Conservation (phyloP, 2,797 vertebrate species). For the Gymnopithys bicolor region DNA sequence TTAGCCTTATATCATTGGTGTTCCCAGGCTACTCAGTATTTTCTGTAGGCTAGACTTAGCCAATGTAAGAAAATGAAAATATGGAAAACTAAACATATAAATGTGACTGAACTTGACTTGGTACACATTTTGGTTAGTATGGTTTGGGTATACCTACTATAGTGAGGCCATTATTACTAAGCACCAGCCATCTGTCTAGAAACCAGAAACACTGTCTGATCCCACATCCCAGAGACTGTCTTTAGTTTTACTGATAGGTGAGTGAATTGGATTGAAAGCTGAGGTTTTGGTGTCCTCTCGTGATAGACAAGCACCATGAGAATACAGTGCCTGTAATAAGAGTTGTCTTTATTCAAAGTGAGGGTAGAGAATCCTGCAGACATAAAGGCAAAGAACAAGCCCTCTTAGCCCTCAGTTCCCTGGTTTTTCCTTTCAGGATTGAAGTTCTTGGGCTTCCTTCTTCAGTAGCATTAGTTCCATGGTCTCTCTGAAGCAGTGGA, state of each 20-base stretch:
- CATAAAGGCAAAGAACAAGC: background rate
- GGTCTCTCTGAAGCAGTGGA: background rate
- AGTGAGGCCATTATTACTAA: background rate
- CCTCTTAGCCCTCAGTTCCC: background rate
- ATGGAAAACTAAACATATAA: background rate
- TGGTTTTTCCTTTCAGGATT: background rate
- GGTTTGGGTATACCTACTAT: background rate
- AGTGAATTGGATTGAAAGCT: background rate
- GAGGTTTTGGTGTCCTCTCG: background rate
- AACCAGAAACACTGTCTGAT: background rate
- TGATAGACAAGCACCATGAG: background rate
- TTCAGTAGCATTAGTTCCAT: background rate
- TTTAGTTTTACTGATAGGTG: background rate
- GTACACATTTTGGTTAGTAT: background rate
- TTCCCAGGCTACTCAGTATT: background rate
- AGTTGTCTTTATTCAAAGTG: background rate
- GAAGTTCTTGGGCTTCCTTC: background rate
- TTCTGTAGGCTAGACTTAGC: background rate
- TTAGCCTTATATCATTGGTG: background rate
- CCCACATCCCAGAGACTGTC: background rate
- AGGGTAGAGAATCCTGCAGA: background rate
- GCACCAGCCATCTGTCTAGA: background rate
- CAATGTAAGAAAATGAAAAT: background rate
- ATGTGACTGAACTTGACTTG: background rate
- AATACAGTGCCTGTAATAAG: background rate